A percentile compares a stretch with the other conserved stretches of the same genome.
These are phyloP conservation scores for Thalassarche chlororhynchos DNA, from an alignment of 2,113 vertebrate species.

Conservation along the genomic window DNA sequence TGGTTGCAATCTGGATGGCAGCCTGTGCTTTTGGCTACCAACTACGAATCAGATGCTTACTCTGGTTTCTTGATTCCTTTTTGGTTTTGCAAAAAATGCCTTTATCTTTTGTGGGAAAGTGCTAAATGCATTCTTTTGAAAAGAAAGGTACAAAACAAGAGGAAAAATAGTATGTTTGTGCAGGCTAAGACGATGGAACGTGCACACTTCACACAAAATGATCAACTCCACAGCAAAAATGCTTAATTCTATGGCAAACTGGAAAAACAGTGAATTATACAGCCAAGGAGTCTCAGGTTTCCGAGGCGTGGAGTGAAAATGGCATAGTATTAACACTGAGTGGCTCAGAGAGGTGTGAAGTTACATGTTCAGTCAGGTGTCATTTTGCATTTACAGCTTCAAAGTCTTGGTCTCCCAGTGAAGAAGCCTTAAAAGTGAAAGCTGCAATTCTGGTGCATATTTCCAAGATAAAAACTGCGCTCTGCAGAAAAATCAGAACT, in stretches of 20 bases:
- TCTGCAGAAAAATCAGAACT: background rate
- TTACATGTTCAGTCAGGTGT: background rate
- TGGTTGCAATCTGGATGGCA: background rate
- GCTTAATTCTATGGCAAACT: background rate
- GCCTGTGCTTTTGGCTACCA: conserved; percentile 3
- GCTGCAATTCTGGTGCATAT: background rate
- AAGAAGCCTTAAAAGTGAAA: background rate
- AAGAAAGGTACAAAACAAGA: background rate
- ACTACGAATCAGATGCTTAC: background rate
- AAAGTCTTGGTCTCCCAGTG: background rate
- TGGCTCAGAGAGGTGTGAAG: background rate
- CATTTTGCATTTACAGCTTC: background rate
- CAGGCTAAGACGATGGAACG: background rate
- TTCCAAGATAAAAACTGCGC: background rate
- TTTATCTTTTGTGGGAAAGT: background rate
- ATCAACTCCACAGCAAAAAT: background rate
- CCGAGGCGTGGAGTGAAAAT: background rate
- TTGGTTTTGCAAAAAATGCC: background rate
- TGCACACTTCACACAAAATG: background rate
- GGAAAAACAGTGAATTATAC: background rate
- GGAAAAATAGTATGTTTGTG: background rate
- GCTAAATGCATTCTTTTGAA: background rate
- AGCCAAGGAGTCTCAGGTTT: background rate
- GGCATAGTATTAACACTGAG: background rate
- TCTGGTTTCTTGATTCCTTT: background rate